Evolutionary conservation across 2,888 invertebrate species (phyloP).

Genomic region (Lomographa bimaculata): DNA sequence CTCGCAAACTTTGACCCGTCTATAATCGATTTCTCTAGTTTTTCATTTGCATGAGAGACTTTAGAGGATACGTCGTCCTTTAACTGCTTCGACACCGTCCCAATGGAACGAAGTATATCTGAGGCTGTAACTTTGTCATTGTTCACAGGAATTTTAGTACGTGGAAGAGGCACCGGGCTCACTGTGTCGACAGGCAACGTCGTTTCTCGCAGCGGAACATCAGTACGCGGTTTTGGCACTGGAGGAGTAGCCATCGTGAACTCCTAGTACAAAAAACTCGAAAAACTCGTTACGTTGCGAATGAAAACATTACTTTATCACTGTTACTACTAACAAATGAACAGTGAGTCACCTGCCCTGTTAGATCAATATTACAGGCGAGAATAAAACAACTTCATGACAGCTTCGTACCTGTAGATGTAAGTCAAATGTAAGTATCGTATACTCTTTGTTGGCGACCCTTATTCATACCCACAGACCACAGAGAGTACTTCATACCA

Average conservation of each 20-base stretch:
- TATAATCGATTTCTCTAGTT: slow-evolving; percentile 61
- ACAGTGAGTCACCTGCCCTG: slow-evolving; percentile 3
- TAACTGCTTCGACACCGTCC: slow-evolving; percentile 82
- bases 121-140: slow-evolving; percentile 65
- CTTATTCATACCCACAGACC: too few species aligned
- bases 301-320: slow-evolving; percentile 1
- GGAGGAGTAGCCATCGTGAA: slow-evolving; percentile 67
- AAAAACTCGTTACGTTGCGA: neutral
- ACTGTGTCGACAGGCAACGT: slow-evolving; percentile 40
- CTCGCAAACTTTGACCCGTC: slow-evolving; percentile 72
- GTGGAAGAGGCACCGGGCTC: slow-evolving; percentile 81
- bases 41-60: slow-evolving; percentile 71
- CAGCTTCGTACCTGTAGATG: too few species aligned
- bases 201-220: slow-evolving; percentile 38
- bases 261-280: neutral
- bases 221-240: slow-evolving; percentile 69
- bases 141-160: slow-evolving; percentile 59
- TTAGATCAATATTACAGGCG: too few species aligned
- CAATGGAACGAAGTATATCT: slow-evolving; percentile 74
- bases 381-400: too few species aligned
- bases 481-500: too few species aligned
- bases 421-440: too few species aligned
- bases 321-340: neutral
- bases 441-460: too few species aligned
- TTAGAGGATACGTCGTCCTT: slow-evolving; percentile 81